Base-by-base conservation (phyloP, 2,797 vertebrate species). In the Perodicticus potto region DNA sequence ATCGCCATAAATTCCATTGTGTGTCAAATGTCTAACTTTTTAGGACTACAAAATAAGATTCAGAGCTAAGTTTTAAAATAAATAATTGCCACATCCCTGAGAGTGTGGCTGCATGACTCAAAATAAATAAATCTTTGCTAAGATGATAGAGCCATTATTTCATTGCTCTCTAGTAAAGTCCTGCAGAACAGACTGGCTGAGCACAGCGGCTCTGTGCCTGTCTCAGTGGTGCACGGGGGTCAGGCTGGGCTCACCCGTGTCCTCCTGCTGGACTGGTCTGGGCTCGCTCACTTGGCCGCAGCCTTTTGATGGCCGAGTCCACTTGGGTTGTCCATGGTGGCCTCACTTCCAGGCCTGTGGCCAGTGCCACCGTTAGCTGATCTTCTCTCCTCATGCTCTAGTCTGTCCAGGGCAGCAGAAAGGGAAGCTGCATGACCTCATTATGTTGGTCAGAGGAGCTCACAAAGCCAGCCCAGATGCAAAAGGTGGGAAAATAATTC, bases 11-110 rank as follows among this genome's bases (percentile, higher is more conserved):
- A 65, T 69, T 92, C 89, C 20, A 25, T 37, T 45, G 49, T 74
- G 29, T 95, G 14, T 86, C 81, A 57, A 1, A 85, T 74, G 37
- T 89, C 80, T 85, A 34, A 53, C 65, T 90, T 87, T 83, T 83
- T 55, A 77, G 69, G 16, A 5, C 92, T 59, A 83, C 43, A 20
- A 93, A 61, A 37, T 94, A 49, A 7, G 57, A n/a, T 76, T 77
- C 86, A 37, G 53, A 89, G 34, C 22, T 94, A 17, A 32, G 20
- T 80, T 72, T 84, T 74, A 2, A n/a, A 4, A 55, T 22, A 91
- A 74, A 57, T 87, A 55, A 65, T 70, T 45, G 23, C n/a, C 78
- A 72, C 20, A 45, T 61, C n/a, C 27, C 49, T 34, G n/a, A 67
- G 82, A 91, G n/a, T 20, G 40, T 34, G 12, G n/a, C 19, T 93